Base-by-base conservation (phyloP, 2,113 vertebrate genomes). In the Oreocharis arfaki region DNA sequence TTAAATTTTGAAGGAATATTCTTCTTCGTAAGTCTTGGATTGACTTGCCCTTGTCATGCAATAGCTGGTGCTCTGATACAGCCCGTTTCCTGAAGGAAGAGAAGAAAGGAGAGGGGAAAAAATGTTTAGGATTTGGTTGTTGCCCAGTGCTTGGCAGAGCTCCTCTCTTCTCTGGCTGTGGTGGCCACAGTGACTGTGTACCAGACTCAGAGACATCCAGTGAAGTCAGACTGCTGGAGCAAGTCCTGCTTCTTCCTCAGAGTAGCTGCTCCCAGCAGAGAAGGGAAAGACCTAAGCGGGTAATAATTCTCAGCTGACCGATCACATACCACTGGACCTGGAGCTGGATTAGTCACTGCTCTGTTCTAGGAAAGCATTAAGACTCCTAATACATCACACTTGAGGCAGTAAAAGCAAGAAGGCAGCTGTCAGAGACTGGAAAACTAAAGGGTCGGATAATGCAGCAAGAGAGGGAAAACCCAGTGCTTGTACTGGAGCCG, bases 1-100 rank as follows among this genome's bases (percentile, higher is more conserved):
- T 98, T 81, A 99, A 97, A 87, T 99, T 98, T 56, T 99, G 99
- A 27, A 99, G 98, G 98, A 99, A 99, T 94, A 98, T 98, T 33
- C 98, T 98, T 55, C 99, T 98, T 89, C 99, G 98, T 64, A 98
- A 95, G 65, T 99, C 99, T 87, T 99, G 99, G 85, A 99, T 97
- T 55, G 99, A 98, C 84, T 99, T 98, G 26, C 99, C 98, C 86
- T 99, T 99, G 98, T 99, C 99, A 21, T 99, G 99, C 97, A 99
- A 97, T 33, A 99, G 97, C 98, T 99, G 99, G 87, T 99, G 99
- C 57, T 99, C 99, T 35, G 99, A 99, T 87, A 99, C 99, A 5
- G 99, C 99, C 50, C 99, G 98, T 97, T 98, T 99, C 97, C 99
- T 99, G 61, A 76, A 84, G 84, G 59, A 73, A 89, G 63, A 82